Base-by-base conservation (phyloP, 2,888 invertebrate genomes). In the Synergus umbraculus region DNA sequence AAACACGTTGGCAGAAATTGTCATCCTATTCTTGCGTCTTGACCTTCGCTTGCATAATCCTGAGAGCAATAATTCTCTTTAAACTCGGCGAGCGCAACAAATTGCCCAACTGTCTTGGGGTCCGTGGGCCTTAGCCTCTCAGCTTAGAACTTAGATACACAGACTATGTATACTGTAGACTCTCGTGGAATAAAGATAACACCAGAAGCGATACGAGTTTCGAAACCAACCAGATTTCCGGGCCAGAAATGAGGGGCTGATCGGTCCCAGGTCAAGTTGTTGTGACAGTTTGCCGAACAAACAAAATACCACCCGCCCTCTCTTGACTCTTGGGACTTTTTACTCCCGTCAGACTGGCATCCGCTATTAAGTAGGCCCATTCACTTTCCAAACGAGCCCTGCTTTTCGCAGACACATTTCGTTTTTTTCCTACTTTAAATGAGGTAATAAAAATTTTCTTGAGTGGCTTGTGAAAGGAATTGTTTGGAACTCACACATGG, bases 221-320 rank as follows among this genome's bases (percentile, higher is more conserved):
- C 9, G 10, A 73, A 73, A 88, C 91, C 90, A 90, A 89, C 90
- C 90, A 91, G 91, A 90, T 91, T 91, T 90, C 87, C 88, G 88
- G 89, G 88, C 88, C 89, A 89, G 89, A 89, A 88, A 87, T 88
- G 89, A 86, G 89, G 88, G 88, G 87, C 84, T 73, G 80, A 69
- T 83, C 81, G 82, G 76, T 78, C 77, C 64, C 83, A 82, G 77
- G 77, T 64, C 77, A 86, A 88, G 83, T 88, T 91, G 91, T 91
- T 91, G 89, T 91, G 91, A 91, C 91, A 91, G 89, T 91, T 90
- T 85, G 83, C 85, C 86, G 85, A 82, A 83, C 89, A 89, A 89
- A 90, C 87, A 90, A 88, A 88, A 81, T 78, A 85, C 86, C 84
- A 83, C 81, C 49, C 69, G 81, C 82, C 80, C 29, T 29, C 76